Base-by-base conservation (phyloP, 2,888 invertebrate genomes). In the Oscheius sp. region DNA sequence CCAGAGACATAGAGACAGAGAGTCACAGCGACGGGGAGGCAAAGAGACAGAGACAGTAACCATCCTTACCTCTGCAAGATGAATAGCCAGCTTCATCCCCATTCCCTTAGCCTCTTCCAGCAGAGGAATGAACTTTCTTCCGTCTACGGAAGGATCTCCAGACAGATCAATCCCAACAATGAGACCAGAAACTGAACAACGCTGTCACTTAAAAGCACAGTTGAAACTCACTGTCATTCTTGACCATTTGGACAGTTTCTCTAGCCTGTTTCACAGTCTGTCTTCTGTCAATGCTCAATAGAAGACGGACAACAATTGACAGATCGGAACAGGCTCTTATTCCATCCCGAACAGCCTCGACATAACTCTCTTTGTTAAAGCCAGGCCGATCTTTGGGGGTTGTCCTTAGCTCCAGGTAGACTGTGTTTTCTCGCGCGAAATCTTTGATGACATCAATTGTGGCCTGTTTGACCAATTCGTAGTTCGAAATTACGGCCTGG, bases 381-480 rank as follows among this genome's bases (percentile, higher is more conserved):
- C 35, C 53, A 9, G 51, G 51, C 7, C 72, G 74, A 10, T 66
- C 57, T 51, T 79, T 81, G 2, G 81, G 81, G 1, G 79, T 78
- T 21, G 79, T 77, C n/a, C 81, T 53, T 50, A 81, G 58, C 58
- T 81, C 81, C 48, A 81, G 35, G 59, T 79, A 81, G 2, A 78
- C 58, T 13, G 74, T 74, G n/a, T 66, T 73, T 48, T 81, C 79
- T 4, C 65, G 66, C 2, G 35, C 50, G 47, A 79, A 81, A 10
- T 79, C 79, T 2, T 42, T 50, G 2, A 79, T 68, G 11, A 76
- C 74, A 29, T 74, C 75, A 7, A 57, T 35, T 32, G 74, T 77
- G 0, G 81, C 81, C 77, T 68, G 58, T 55, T 37, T 57, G 33
- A 79, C 55, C 7, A 62, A 48, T 51, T 77, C 77, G 32, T 68